These are phyloP conservation scores for Lasius platythorax DNA, from an alignment of 2,888 invertebrate species.

Conservation along the genomic window DNA sequence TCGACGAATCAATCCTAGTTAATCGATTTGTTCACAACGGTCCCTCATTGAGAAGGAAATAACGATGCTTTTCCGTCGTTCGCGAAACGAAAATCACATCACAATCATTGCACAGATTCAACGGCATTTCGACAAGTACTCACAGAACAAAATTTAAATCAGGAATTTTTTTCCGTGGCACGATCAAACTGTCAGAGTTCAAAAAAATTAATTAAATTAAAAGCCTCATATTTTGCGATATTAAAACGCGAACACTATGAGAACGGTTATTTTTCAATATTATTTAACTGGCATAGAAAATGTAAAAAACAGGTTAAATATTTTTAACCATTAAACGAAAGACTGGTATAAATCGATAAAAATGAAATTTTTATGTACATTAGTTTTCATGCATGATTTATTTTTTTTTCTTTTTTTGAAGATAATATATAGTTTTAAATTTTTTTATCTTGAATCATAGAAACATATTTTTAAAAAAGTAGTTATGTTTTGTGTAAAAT, in stretches of 20 bases:
- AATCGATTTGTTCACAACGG: slow-evolving; percentile 2
- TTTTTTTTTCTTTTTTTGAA: background rate
- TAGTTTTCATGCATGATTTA: background rate
- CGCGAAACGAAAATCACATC: background rate
- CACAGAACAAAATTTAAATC: background rate
- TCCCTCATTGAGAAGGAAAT: background rate
- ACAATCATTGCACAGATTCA: background rate
- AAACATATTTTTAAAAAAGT: background rate
- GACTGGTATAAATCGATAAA: background rate
- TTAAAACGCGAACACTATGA: background rate
- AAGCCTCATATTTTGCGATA: background rate
- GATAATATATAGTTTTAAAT: background rate
- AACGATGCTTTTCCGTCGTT: background rate
- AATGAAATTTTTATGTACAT: background rate
- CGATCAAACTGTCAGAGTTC: background rate
- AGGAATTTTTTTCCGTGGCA: background rate
- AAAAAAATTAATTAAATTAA: slow-evolving; percentile 20
- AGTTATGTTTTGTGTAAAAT: background rate
- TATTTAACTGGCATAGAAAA: slow-evolving; percentile 2
- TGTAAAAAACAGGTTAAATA: background rate
- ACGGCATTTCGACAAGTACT: background rate
- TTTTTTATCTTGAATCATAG: background rate
- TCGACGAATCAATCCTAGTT: background rate
- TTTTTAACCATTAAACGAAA: background rate
- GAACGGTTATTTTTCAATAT: slow-evolving; percentile 11